Evolutionary conservation across 2,888 invertebrate genomes (phyloP), one percentile per base, ranked within the genome.

Genomic region (Sympetrum striolatum): DNA sequence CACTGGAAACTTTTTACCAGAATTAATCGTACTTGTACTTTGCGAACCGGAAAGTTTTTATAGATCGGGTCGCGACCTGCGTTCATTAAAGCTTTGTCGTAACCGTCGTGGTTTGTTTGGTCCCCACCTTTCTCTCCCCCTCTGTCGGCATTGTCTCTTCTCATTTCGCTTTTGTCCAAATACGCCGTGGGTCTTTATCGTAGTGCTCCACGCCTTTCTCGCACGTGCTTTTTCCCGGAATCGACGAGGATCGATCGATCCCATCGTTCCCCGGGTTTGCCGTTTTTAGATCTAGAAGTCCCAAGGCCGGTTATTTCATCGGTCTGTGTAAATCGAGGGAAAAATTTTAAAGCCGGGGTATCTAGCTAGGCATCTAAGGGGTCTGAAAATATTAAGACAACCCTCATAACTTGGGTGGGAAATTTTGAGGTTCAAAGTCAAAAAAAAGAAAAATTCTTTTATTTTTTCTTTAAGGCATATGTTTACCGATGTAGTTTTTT

Each of bases 151-250:
- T 31, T 22, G 86, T 86, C 86, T 58, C n/a, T 15, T 48, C 53
- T 31, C 86, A 58, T 60, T 35, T 37, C 60, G 35, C n/a, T 60
- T 37, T 86, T 86, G 60, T 86, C 60, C 58, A 48, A 86, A 35
- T 58, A 53, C 86, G 86, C 35, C 35, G 60, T 2, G 37, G 86
- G 58, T 35, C 86, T 58, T 37, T 53, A 37, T 25, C 58, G 58
- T 86, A 37, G 22, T 25, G 60, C 35, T 60, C 86, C 86, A 86
- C 37, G 86, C 86, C 18, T 60, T 86, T 37, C 18, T 37, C 60
- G 58, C 86, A 86, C 86, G 86, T 86, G 86, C 37, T 86, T 86
- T 37, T 86, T 22, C 86, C 37, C n/a, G 37, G 37, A 86, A 86
- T 86, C 86, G 60, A 86, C 58, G 82, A 25, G 53, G 82, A 31